Percentiles rank a stretch among this genome's conserved stretches.
Evolutionary conservation across 2,888 invertebrate genomes (phyloP).

Genomic region (Lycia hirtaria): DNA sequence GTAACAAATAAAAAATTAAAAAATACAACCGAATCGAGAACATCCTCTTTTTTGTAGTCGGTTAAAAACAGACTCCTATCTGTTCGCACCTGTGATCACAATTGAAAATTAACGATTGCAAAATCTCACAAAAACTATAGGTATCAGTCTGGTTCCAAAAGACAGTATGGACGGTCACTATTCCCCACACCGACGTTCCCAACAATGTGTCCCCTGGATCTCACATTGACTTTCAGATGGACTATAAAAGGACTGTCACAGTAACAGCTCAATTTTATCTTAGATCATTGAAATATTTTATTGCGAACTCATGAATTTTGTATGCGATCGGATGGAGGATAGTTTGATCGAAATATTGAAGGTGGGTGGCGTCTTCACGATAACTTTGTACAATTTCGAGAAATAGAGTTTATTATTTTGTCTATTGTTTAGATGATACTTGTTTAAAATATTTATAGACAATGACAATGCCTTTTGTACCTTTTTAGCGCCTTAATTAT

Average conservation of each 20-base stretch:
- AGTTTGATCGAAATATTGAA: slow-evolving; percentile 23
- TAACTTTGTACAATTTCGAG: slow-evolving; percentile 15
- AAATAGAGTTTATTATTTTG: background rate
- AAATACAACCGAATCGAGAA: no score
- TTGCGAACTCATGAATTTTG: slow-evolving; percentile 46
- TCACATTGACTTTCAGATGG: slow-evolving; percentile 50
- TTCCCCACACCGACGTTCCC: background rate
- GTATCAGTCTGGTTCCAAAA: background rate
- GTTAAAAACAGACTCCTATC: no score
- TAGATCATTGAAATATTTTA: slow-evolving; percentile 65
- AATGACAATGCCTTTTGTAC: background rate
- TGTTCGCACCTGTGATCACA: no score
- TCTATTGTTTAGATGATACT: no score
- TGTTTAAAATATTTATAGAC: no score
- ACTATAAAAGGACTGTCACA: slow-evolving; percentile 59
- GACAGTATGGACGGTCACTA: background rate
- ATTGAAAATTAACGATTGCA: no score
- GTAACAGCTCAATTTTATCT: slow-evolving; percentile 59
- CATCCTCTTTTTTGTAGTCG: no score
- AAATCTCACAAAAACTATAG: no score
- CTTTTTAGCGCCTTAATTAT: no score
- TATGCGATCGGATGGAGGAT: slow-evolving; percentile 35
- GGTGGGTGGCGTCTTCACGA: slow-evolving; percentile 21
- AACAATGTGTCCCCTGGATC: slow-evolving; percentile 31
- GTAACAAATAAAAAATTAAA: no score